These are phyloP conservation scores for Salvelinus sp. DNA, from an alignment of 2,113 vertebrate genomes.

Conservation along the genomic window DNA sequence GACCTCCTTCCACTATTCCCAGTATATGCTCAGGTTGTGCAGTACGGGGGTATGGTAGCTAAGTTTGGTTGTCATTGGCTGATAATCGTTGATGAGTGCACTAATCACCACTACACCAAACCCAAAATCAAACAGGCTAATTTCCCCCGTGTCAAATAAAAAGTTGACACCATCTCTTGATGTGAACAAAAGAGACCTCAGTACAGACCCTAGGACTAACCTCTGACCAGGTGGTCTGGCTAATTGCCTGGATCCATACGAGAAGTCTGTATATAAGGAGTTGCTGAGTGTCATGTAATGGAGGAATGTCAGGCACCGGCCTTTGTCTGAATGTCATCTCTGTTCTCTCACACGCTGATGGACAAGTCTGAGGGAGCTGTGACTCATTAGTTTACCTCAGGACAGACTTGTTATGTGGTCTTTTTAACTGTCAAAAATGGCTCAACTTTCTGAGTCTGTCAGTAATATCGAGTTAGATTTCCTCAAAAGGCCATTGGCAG, in stretches of 20 bases:
- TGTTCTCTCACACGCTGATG: neutral
- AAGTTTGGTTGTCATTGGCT: neutral
- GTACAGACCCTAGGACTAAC: neutral
- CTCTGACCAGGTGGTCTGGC: neutral
- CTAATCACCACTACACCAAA: neutral
- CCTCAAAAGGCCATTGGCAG: neutral
- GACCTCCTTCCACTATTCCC: neutral
- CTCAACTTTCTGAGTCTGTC: neutral
- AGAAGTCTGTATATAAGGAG: neutral
- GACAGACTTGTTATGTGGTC: neutral
- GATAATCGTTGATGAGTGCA: neutral
- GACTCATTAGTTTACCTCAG: neutral
- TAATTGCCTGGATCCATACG: neutral
- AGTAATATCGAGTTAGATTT: neutral
- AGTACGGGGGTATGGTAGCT: neutral
- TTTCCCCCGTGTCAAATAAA: neutral
- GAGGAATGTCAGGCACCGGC: neutral
- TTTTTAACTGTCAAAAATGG: neutral
- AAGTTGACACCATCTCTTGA: neutral
- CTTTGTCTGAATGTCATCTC: neutral
- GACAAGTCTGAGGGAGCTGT: neutral
- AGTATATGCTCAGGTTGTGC: neutral
- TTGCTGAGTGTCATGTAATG: neutral
- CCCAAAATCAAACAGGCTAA: neutral
- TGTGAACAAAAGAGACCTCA: neutral